A percentile compares a stretch with the other conserved stretches of the same genome.
phyloP scores from a whole-genome alignment of 2,113 vertebrate species.

The Cyphomyrus plagiostoma region DNA sequence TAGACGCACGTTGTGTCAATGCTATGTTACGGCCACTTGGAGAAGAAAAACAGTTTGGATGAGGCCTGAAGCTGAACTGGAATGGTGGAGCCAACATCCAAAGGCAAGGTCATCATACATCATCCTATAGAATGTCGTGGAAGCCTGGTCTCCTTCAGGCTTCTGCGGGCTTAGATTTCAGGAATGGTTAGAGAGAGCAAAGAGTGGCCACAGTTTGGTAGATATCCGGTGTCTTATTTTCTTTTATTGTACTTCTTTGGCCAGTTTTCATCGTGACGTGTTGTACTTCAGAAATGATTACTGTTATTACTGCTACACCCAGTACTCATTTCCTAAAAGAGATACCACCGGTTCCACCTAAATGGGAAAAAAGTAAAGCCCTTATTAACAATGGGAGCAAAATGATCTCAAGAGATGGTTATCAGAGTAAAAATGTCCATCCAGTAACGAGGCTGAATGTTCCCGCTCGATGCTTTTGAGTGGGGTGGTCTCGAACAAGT shows the following conservation, averaged over 20 bases:
- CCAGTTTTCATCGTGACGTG: not conserved
- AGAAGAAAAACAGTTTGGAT: conserved; percentile 38
- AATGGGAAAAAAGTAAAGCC: not conserved
- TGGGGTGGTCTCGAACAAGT: not conserved
- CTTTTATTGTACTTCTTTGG: not conserved
- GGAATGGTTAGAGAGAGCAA: not conserved
- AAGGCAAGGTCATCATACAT: conserved; percentile 55
- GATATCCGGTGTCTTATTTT: not conserved
- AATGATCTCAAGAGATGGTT: not conserved
- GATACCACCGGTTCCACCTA: not conserved
- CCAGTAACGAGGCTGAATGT: not conserved
- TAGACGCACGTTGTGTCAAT: conserved; percentile 55
- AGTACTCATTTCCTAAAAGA: not conserved
- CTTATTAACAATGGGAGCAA: not conserved
- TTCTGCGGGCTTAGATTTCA: not conserved
- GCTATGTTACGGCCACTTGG: conserved; percentile 44
- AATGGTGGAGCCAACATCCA: conserved; percentile 48
- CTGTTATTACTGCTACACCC: not conserved
- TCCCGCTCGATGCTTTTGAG: not conserved
- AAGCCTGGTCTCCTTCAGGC: conserved; percentile 22
- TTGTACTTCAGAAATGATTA: not conserved
- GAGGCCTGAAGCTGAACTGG: conserved; percentile 44
- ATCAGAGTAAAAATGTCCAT: not conserved
- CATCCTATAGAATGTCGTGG: conserved; percentile 31
- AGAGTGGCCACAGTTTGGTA: not conserved